Evolutionary conservation across 2,797 vertebrate genomes (phyloP), one percentile per base, ranked within the genome.

Genomic region (Melopsittacus undulatus): DNA sequence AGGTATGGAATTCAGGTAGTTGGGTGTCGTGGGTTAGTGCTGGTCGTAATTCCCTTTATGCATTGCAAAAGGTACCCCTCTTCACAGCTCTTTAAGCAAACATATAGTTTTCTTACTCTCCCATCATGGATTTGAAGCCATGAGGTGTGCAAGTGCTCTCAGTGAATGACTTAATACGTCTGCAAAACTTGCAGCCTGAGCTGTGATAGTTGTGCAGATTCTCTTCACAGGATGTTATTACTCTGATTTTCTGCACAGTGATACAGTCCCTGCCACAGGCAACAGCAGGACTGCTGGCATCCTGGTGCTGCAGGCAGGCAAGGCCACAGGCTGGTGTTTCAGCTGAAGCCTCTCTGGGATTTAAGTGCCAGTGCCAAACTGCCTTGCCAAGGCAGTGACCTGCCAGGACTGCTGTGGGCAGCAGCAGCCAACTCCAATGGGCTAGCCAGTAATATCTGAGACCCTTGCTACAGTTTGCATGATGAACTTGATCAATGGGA

Each of bases 391-490:
- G 70, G 36, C 2, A 1, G 20, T 14, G 86, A 5, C 11, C 30
- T 72, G 64, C 29, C 18, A 5, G 20, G 7, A 6, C 23, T 21
- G 42, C 73, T 16, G 48, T 18, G 36, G 48, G 49, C 49, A 57
- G 49, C n/a, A 57, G 49, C n/a, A 19, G 42, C 3, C 1, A 29
- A 7, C 54, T 59, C 64, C 19, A 46, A 56, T 24, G n/a, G 24
- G 20, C 0, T 0, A 59, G 14, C 1, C 1, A 9, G n/a, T 54
- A 19, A 26, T 0, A 1, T 22, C 73, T 80, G 17, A 13, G 40
- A 16, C 9, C 20, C 10, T 3, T 1, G 0, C 3, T 5, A 2
- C 7, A 2, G 45, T 73, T 27, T n/a, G 36, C 45, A 27, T 32
- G 43, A 5, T 34, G 6, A 57, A 15, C 32, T 38, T 13, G 5